A percentile compares a stretch with the other conserved stretches of the same genome.
Evolutionary conservation across 2,888 invertebrate genomes (phyloP).

Genomic region (Drosophila mettleri): DNA sequence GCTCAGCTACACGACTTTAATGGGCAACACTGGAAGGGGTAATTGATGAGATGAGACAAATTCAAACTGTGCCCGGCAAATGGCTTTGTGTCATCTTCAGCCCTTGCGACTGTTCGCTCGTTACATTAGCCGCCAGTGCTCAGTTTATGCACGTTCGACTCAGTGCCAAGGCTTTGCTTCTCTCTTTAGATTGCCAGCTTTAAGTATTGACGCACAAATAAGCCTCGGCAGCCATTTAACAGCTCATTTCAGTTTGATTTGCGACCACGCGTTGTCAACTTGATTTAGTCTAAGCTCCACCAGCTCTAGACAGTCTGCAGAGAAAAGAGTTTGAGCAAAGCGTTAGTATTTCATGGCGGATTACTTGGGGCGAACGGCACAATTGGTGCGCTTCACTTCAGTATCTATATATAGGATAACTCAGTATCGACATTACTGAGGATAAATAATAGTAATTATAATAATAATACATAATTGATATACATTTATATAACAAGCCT

Average conservation of each 20-base stretch:
- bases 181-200: conserved; percentile 14
- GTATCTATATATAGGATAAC: no score
- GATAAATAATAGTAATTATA: no score
- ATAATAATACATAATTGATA: no score
- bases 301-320: conserved; percentile 41
- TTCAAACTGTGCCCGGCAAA: conserved; percentile 23
- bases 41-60: conserved; percentile 63
- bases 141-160: conserved; percentile 60
- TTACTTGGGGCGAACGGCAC: conserved; percentile 41
- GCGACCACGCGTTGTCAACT: conserved; percentile 31
- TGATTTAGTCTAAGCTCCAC: conserved; percentile 20
- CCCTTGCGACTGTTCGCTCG: conserved; percentile 23
- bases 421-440: no score
- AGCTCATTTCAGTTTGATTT: conserved; percentile 69
- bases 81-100: conserved; percentile 32
- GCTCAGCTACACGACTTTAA: conserved; percentile 39
- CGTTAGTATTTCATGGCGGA: conserved; percentile 47
- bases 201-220: conserved; percentile 45
- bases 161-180: background rate
- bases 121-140: conserved; percentile 45
- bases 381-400: conserved; percentile 40
- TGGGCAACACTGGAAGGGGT: conserved; percentile 45
- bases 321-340: conserved; percentile 15
- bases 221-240: conserved; percentile 63
- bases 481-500: no score